These are phyloP conservation scores for Sebastes steindachneri DNA, from an alignment of 2,797 vertebrate genomes.

Conservation along the genomic window DNA sequence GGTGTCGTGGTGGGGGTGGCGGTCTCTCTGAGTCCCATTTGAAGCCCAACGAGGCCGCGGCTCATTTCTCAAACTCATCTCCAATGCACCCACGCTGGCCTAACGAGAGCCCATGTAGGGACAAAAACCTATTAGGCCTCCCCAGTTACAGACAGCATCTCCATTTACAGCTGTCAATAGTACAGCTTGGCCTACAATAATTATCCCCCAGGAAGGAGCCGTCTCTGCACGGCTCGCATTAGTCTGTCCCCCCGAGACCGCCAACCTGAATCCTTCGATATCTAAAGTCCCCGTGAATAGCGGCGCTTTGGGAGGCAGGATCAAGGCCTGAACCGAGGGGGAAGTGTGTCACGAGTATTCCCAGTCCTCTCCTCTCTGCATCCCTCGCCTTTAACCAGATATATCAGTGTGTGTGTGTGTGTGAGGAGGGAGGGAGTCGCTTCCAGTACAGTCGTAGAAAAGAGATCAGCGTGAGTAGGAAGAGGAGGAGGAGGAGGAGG, in stretches of 20 bases:
- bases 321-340: constrained; percentile 60
- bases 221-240: constrained; percentile 50
- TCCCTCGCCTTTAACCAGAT: constrained; percentile 58
- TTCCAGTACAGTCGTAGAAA: constrained; percentile 42
- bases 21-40: constrained; percentile 14
- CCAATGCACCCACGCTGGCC: constrained; percentile 43
- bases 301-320: constrained; percentile 62
- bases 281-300: constrained; percentile 63
- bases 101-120: constrained; percentile 69
- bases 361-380: constrained; percentile 55
- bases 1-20: neutral
- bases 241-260: constrained; percentile 62
- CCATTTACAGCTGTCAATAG: constrained; percentile 80
- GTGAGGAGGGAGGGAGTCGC: constrained; percentile 16
- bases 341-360: constrained; percentile 63
- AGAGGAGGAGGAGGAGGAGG: constrained; percentile 16
- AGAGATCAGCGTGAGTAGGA: constrained; percentile 54
- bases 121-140: constrained; percentile 68
- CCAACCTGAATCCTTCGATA: constrained; percentile 64
- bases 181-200: constrained; percentile 71
- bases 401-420: constrained; percentile 40
- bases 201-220: constrained; percentile 69
- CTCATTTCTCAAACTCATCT: constrained; percentile 68
- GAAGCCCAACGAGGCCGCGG: constrained; percentile 20
- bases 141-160: constrained; percentile 63